Percentiles rank a stretch among this genome's conserved stretches.
Evolutionary conservation across 2,797 vertebrate species (phyloP).

Genomic region (Gallinago stenura): DNA sequence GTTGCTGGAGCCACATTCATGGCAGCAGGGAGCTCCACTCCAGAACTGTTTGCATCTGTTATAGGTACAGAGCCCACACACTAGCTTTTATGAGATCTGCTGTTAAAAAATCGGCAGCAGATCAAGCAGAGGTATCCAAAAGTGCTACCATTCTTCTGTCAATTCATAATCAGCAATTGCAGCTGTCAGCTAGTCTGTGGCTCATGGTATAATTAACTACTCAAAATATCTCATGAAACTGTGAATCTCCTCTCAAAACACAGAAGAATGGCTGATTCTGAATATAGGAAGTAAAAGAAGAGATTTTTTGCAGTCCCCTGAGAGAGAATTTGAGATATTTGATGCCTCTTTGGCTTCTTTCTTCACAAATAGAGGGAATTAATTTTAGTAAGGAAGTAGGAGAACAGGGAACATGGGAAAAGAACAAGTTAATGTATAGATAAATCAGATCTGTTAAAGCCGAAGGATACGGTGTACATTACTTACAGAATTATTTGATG

Average conservation of each 20-base stretch:
- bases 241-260: conserved; percentile 42
- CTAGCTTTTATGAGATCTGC: neutral
- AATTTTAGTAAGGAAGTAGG: conserved; percentile 10
- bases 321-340: neutral
- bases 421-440: neutral
- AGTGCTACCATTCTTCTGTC: conserved; percentile 16
- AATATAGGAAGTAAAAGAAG: neutral
- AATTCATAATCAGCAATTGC: conserved; percentile 13
- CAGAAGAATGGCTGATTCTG: neutral
- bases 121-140: neutral
- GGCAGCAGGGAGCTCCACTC: conserved; percentile 98
- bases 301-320: neutral
- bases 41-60: conserved; percentile 95
- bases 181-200: conserved; percentile 40
- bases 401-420: neutral
- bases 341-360: neutral
- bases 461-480: neutral
- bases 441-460: neutral
- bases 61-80: conserved; percentile 85
- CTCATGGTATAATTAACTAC: conserved; percentile 42
- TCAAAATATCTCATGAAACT: conserved; percentile 47
- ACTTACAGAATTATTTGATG: neutral
- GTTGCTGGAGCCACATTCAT: conserved; percentile 99
- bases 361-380: neutral
- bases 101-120: conserved; percentile 3